A percentile compares a stretch with the other conserved stretches of the same genome.
Conservation (phyloP, 92 coral and sea anemone genomes). For the Epizoanthus ramosus region DNA sequence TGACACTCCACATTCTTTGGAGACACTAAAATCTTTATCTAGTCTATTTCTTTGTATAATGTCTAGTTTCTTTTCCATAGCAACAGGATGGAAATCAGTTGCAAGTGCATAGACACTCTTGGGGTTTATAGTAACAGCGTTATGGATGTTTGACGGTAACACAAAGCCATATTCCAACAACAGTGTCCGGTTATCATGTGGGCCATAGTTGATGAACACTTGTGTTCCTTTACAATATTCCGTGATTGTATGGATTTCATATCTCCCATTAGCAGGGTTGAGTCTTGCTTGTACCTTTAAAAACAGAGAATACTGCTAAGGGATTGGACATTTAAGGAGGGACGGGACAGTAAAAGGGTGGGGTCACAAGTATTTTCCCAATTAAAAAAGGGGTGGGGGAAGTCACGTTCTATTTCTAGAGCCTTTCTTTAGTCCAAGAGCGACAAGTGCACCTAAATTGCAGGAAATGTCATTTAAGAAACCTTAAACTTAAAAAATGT, state of each 20-base stretch:
- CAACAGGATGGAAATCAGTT: conserved; percentile 15
- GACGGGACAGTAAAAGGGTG: no score
- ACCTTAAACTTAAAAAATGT: no score
- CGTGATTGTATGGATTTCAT: conserved; percentile 71
- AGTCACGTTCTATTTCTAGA: no score
- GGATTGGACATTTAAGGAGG: no score
- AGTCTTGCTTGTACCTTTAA: conserved; percentile 75
- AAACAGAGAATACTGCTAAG: neutral
- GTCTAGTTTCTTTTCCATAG: conserved; percentile 52
- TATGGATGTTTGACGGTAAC: conserved; percentile 76
- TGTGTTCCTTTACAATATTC: conserved; percentile 68
- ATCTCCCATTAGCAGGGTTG: conserved; percentile 49
- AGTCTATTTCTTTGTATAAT: conserved; percentile 58
- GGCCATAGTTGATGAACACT: conserved; percentile 95
- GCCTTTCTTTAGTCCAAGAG: no score
- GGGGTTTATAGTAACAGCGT: conserved; percentile 45
- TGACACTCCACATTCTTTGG: conserved; percentile 69
- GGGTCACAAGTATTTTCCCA: no score
- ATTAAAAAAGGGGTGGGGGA: no score
- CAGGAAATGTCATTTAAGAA: no score
- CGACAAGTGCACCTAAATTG: no score
- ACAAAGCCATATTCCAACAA: conserved; percentile 92
- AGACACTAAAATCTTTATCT: conserved; percentile 67
- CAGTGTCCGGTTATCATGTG: conserved; percentile 84
- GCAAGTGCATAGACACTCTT: conserved; percentile 46